Evolutionary conservation across 2,888 invertebrate species (phyloP).

Genomic region (Macrophya annulata): DNA sequence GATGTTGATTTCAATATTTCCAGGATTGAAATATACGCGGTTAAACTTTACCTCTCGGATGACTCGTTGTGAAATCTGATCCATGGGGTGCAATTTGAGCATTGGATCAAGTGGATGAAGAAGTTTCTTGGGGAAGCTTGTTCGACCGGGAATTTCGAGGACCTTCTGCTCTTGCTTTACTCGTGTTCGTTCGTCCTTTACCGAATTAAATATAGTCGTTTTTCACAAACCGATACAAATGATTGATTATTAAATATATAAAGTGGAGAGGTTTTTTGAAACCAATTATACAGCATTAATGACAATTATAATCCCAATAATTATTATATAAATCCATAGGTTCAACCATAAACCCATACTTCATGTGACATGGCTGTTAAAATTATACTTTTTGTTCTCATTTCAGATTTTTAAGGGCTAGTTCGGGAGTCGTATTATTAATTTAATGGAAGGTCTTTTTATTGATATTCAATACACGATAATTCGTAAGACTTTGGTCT

Average conservation of each 20-base stretch:
- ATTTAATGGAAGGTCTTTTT: background rate
- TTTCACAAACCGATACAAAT: conserved; percentile 1
- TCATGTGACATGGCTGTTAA: too few species aligned
- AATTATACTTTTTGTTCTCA: background rate
- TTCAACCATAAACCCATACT: background rate
- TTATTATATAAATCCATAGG: background rate
- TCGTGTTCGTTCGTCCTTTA: background rate
- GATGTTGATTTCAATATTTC: conserved; percentile 43
- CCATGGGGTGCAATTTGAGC: conserved; percentile 23
- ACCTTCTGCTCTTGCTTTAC: background rate
- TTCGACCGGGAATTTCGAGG: conserved; percentile 24
- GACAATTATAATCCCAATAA: background rate
- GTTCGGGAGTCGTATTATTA: background rate
- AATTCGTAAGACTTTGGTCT: background rate
- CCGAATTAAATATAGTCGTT: conserved; percentile 19
- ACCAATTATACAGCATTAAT: background rate
- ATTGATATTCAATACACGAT: background rate
- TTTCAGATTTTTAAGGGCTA: background rate
- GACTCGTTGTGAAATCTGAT: conserved; percentile 24
- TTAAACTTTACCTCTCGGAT: conserved; percentile 7
- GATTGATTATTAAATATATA: background rate
- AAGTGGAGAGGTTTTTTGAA: background rate
- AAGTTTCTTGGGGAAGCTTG: conserved; percentile 22
- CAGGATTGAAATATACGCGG: conserved; percentile 32
- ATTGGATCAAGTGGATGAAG: conserved; percentile 22